These are phyloP conservation scores for Fragum fragum DNA, from an alignment of 2,888 invertebrate genomes.

Conservation along the genomic window DNA sequence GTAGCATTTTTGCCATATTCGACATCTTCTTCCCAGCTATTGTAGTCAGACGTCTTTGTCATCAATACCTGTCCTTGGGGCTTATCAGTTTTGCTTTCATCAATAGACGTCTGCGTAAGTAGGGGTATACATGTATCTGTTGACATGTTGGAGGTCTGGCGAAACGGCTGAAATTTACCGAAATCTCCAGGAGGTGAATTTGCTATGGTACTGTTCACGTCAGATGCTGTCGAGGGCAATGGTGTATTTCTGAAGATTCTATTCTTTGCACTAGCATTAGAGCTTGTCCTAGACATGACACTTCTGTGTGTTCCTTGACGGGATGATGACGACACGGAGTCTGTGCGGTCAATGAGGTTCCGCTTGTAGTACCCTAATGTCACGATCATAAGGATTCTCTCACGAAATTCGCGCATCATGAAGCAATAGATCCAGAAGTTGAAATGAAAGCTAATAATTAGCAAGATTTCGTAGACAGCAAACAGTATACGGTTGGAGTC, in stretches of 20 bases:
- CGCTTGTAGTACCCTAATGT: slow-evolving; percentile 34
- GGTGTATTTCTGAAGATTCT: not conserved
- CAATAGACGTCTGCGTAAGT: not conserved
- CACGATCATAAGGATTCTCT: slow-evolving; percentile 18
- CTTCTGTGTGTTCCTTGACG: not conserved
- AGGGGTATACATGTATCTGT: not conserved
- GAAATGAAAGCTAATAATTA: slow-evolving; percentile 48
- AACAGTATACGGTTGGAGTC: slow-evolving; percentile 39
- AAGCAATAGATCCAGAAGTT: slow-evolving; percentile 65
- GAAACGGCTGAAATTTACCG: not conserved
- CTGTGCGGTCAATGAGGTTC: not conserved
- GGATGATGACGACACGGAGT: not conserved
- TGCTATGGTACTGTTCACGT: not conserved
- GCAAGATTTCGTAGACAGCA: slow-evolving; percentile 45
- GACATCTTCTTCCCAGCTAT: not conserved
- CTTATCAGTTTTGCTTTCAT: not conserved
- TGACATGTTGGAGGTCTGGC: not conserved
- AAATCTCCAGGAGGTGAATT: not conserved
- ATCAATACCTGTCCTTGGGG: not conserved
- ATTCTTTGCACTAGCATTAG: not conserved
- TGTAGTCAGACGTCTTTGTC: slow-evolving; percentile 3
- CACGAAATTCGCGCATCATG: slow-evolving; percentile 63
- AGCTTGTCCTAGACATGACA: slow-evolving; percentile 4
- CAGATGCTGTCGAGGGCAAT: slow-evolving; percentile 4
- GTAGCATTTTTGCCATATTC: not conserved